phyloP scores from a whole-genome alignment of 1,140 invertebrate genomes.

The Anthonomus grandis region DNA sequence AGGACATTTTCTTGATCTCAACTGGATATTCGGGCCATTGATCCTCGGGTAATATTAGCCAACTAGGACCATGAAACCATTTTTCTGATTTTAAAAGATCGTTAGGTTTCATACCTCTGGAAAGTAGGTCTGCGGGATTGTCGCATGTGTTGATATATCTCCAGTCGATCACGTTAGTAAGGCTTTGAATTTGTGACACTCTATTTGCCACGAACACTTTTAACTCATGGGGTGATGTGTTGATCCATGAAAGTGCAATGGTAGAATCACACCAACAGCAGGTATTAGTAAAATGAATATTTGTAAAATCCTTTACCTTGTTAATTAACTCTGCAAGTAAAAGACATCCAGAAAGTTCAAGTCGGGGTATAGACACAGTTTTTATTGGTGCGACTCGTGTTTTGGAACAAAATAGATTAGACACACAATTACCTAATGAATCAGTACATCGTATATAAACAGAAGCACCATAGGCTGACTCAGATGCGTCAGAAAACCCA shows the following conservation, averaged over 20 bases:
- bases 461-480: constrained; percentile 28
- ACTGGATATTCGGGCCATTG: no score
- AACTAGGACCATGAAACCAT: constrained; percentile 43
- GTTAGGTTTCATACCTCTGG: constrained; percentile 20
- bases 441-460: constrained; percentile 32
- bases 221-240: constrained; percentile 35
- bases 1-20: no score
- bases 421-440: background rate
- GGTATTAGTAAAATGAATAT: no score
- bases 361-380: constrained; percentile 31
- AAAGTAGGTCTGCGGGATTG: constrained; percentile 51
- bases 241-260: constrained; percentile 48
- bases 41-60: no score
- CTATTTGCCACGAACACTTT: constrained; percentile 48
- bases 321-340: constrained; percentile 37
- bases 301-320: constrained; percentile 28
- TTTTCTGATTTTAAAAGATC: constrained; percentile 31
- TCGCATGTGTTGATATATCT: constrained; percentile 43
- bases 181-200: constrained; percentile 42
- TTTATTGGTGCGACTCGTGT: constrained; percentile 40
- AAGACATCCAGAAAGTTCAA: constrained; percentile 40
- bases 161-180: constrained; percentile 42
- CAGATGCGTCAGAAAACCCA: constrained; percentile 36
- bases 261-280: constrained; percentile 48
- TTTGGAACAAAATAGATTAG: constrained; percentile 33